phyloP scores from a whole-genome alignment of 2,888 invertebrate species.

The Anthrax anthrax region DNA sequence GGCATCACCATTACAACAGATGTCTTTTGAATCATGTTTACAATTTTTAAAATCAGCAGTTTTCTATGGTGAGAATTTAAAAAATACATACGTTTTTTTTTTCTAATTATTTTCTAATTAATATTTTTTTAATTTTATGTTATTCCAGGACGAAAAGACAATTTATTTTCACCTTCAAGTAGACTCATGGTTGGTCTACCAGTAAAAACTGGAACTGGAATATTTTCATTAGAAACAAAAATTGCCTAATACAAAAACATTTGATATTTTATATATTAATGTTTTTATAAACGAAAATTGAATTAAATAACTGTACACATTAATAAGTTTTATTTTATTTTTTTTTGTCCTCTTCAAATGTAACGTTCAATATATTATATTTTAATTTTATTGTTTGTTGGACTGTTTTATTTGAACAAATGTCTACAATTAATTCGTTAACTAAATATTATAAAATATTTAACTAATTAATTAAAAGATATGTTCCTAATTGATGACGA shows the following conservation, averaged over 20 bases:
- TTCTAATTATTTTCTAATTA: not conserved
- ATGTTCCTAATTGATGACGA: too few relatives aligned
- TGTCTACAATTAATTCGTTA: too few relatives aligned
- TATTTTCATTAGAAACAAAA: slow-evolving; percentile 35
- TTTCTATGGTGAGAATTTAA: slow-evolving; percentile 16
- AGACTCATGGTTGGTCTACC: slow-evolving; percentile 77
- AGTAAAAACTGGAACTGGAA: slow-evolving; percentile 69
- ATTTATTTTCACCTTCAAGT: slow-evolving; percentile 70
- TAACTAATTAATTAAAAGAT: too few relatives aligned
- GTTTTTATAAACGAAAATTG: too few relatives aligned
- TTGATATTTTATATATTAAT: too few relatives aligned
- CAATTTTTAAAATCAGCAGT: slow-evolving; percentile 69
- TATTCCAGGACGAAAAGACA: slow-evolving; percentile 54
- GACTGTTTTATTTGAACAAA: too few relatives aligned
- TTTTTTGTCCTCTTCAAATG: too few relatives aligned
- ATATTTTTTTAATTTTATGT: not conserved
- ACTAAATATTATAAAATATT: too few relatives aligned
- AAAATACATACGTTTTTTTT: not conserved
- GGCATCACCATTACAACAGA: slow-evolving; percentile 92
- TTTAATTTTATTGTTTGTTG: too few relatives aligned
- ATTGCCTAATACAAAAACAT: not conserved
- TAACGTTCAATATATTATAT: too few relatives aligned
- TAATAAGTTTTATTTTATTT: too few relatives aligned
- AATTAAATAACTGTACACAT: too few relatives aligned
- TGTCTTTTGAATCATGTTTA: slow-evolving; percentile 92